phyloP scores from a whole-genome alignment of 1,140 invertebrate genomes.

The Magallana ariakensis region DNA sequence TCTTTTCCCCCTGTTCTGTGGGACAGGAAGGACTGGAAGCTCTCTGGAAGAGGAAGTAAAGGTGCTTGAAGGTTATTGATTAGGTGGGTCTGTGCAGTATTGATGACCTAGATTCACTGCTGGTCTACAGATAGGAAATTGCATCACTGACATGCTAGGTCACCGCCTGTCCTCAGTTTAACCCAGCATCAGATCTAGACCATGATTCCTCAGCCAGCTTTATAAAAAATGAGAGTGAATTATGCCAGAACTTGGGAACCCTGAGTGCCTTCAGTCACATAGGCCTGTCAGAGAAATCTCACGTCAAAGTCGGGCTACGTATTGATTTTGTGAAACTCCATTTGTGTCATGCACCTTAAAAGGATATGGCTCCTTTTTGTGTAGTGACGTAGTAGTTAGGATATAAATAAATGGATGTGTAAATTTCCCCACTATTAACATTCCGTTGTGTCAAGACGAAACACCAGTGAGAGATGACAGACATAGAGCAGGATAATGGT shows the following conservation, averaged over 20 bases:
- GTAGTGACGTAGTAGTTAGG: slow-evolving; percentile 3
- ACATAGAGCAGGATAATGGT: slow-evolving; percentile 5
- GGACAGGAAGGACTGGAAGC: background rate
- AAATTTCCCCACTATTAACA: slow-evolving; percentile 24
- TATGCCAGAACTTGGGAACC: background rate
- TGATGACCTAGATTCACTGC: background rate
- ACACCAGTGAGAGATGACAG: background rate
- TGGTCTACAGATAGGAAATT: background rate
- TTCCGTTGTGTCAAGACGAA: background rate
- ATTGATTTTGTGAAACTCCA: slow-evolving; percentile 29
- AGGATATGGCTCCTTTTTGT: slow-evolving; percentile 10
- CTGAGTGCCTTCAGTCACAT: slow-evolving; percentile 12
- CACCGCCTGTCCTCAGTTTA: background rate
- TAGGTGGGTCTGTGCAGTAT: background rate
- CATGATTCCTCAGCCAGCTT: background rate
- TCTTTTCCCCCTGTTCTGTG: background rate
- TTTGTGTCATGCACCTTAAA: slow-evolving; percentile 9
- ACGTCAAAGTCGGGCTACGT: background rate
- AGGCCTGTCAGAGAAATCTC: background rate
- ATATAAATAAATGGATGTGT: slow-evolving; percentile 28
- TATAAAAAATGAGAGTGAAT: background rate
- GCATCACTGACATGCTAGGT: background rate
- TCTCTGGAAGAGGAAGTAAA: background rate
- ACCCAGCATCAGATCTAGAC: too few relatives aligned
- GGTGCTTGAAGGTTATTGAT: background rate